Evolutionary conservation across 37 sponge, comb jelly and placozoan species (phyloP).

Genomic region (Ianthella basta): DNA sequence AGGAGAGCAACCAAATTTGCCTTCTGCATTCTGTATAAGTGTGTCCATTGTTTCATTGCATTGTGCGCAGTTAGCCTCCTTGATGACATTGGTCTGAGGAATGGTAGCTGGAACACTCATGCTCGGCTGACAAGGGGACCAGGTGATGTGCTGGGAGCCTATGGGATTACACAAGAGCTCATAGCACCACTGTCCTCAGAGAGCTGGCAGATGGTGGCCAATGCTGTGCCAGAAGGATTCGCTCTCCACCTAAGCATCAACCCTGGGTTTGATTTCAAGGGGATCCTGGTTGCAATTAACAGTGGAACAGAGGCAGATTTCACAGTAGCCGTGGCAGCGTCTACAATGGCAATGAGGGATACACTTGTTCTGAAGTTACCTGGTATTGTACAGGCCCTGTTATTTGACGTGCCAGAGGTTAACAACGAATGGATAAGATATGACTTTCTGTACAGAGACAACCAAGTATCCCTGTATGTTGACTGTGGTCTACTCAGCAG

Average conservation of each 20-base stretch:
- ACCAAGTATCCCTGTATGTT: not conserved
- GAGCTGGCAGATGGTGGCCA: not conserved
- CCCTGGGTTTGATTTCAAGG: conserved; percentile 5
- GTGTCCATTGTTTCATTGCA: not conserved
- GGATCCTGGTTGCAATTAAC: not conserved
- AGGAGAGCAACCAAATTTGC: not conserved
- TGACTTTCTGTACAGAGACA: not conserved
- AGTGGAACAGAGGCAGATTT: not conserved
- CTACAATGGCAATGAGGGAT: not conserved
- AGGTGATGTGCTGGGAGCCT: not conserved
- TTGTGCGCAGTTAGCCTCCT: not conserved
- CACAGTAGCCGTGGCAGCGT: not conserved
- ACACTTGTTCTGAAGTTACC: conserved; percentile 9
- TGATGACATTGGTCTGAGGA: not conserved
- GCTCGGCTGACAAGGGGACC: not conserved
- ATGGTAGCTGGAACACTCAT: not conserved
- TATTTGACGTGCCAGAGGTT: not conserved
- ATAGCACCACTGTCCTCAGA: not conserved
- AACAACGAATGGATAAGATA: not conserved
- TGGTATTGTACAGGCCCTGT: not conserved
- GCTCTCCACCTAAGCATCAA: not conserved
- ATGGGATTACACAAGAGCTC: not conserved
- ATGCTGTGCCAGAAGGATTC: not conserved
- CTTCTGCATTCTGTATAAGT: not conserved
- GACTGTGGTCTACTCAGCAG: not conserved